Conservation (phyloP, 2,888 invertebrate species). For the Stenotaenia linearis region DNA sequence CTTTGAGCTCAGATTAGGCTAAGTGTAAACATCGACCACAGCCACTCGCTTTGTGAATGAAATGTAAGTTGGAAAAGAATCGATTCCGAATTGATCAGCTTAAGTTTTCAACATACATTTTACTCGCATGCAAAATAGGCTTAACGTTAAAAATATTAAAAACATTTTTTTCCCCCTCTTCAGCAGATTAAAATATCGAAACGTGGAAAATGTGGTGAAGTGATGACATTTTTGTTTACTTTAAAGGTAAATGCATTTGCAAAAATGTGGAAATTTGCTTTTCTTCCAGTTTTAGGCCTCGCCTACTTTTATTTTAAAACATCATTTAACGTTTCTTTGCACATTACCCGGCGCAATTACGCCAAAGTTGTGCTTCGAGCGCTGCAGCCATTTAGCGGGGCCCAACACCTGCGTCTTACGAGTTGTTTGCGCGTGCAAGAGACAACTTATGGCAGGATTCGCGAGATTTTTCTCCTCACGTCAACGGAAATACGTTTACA, state of each 20-base stretch:
- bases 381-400: neutral
- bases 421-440: slow-evolving; percentile 1
- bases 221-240: neutral
- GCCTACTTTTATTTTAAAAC: neutral
- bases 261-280: too few species aligned
- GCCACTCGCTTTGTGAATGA: slow-evolving; percentile 2
- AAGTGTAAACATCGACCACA: slow-evolving; percentile 17
- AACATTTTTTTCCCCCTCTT: too few species aligned
- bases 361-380: neutral
- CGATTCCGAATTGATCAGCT: neutral
- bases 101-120: too few species aligned
- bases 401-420: neutral
- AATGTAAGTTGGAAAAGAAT: neutral
- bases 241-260: too few species aligned
- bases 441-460: neutral
- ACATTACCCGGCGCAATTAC: slow-evolving; percentile 10
- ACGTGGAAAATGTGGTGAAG: too few species aligned
- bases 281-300: neutral
- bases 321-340: slow-evolving; percentile 22
- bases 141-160: neutral
- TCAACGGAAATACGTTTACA: neutral
- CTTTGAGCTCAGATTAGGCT: slow-evolving; percentile 21
- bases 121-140: neutral
- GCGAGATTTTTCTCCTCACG: neutral
- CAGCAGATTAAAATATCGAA: too few species aligned